Evolutionary conservation across 2,113 vertebrate species (phyloP), one percentile per base, ranked within the genome.

Genomic region (Pangasianodon gigas): DNA sequence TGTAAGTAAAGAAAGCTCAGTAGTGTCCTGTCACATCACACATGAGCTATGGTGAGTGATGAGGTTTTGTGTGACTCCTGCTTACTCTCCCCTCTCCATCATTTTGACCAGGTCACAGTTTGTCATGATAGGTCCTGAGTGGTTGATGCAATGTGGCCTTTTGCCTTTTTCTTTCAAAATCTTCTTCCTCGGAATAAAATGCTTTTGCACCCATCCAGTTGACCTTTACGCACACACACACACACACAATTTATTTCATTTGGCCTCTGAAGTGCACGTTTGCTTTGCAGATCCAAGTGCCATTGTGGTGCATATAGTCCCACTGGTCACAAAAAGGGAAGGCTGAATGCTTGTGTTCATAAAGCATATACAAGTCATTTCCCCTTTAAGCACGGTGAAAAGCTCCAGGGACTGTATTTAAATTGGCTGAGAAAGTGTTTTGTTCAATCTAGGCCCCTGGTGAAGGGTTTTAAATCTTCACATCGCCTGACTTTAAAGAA

Each of bases 181-280:
- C 32, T 32, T 80, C n/a, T 65, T 67, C 87, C 5, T 67, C 1
- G 2, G 26, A 58, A 44, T 46, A 60, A 84, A 88, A 89, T 46
- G 51, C 37, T 14, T 62, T 74, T n/a, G 19, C 11, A 67, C 3
- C 51, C 32, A 84, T 84, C 85, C 93, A 83, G 26, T 85, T 93
- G 93, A 95, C 94, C 93, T 94, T 95, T 94, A 90, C 88, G 90
- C 54, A 51, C 60, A 44, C 51, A 29, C 67, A 75, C 85, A 65
- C 46, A 52, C 58, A 16, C 26, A 67, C 60, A 54, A 93, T 94
- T 93, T 91, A 92, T 95, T 93, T 93, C 74, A 94, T 94, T 92
- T 92, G 94, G 93, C 92, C 91, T 91, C 89, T 87, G 3, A 52
- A 92, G 89, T 92, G 88, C 89, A 86, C 91, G 90, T 86, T 93